Evolutionary conservation across 2,797 vertebrate species (phyloP), one percentile per base, ranked within the genome.

Genomic region (Macropodus opercularis): DNA sequence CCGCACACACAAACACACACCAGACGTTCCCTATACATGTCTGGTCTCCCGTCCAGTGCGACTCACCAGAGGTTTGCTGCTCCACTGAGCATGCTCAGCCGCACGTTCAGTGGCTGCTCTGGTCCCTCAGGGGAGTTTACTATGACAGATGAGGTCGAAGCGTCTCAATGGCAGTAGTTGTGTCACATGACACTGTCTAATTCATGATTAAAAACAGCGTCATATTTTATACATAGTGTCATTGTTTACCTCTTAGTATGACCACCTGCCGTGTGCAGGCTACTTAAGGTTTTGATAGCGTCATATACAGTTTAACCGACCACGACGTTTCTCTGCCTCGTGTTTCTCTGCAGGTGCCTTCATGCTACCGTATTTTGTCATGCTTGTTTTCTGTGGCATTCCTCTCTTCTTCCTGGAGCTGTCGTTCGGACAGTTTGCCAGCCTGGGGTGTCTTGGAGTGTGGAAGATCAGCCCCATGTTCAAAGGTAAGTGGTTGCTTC

Each of bases 401-500:
- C 98, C 98, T 0, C 95, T 99, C 73, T 99, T 99, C 91, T 99
- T 99, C 90, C 94, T 99, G 75, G 98, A 99, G 81, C 94, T 99
- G 34, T 98, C 97, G 61, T 99, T 99, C 0, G 98, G 98, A 18
- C 98, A 99, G 88, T 99, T 99, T 8, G 95, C 96, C 81, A 99
- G 97, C 76, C 94, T 92, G 73, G 97, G 97, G 18, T 99, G 98
- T 79, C 92, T 99, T 10, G 98, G 98, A 0, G 97, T 99, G 47
- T 99, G 98, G 98, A 96, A 92, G 88, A 94, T 99, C 89, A 98
- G 96, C 86, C 98, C 98, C 6, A 95, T 99, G 92, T 99, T 99
- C 88, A 99, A 99, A 98, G 98, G 98, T 98, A 5, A 35, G 72
- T 58, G 49, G 32, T 13, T 47, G n/a, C 19, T 17, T 9, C 7